phyloP scores from a whole-genome alignment of 2,113 vertebrate genomes.

The Anser brachyrhynchus region DNA sequence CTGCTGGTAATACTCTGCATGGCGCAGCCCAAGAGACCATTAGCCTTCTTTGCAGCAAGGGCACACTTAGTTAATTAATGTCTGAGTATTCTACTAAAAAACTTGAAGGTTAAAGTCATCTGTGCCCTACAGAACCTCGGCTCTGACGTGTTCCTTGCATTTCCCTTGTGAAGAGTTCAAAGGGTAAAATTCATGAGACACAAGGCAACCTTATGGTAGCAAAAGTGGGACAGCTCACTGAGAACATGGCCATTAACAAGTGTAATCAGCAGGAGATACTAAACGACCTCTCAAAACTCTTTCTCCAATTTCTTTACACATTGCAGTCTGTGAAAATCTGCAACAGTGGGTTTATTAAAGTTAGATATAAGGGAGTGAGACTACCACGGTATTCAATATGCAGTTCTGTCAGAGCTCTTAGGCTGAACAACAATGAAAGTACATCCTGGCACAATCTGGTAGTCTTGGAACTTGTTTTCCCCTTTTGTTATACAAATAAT shows the following conservation, averaged over 20 bases:
- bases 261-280: not conserved
- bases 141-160: not conserved
- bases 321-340: not conserved
- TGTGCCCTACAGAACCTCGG: not conserved
- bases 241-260: not conserved
- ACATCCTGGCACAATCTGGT: not conserved
- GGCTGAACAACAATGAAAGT: not conserved
- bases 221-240: not conserved
- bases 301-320: not conserved
- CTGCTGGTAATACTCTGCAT: not conserved
- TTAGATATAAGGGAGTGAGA: not conserved
- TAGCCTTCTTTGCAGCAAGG: not conserved
- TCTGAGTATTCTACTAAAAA: not conserved
- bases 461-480: not conserved
- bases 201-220: not conserved
- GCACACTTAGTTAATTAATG: not conserved
- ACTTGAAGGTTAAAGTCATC: not conserved
- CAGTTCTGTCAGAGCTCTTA: not conserved
- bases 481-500: not conserved
- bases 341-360: not conserved
- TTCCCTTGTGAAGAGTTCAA: not conserved
- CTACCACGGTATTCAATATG: not conserved
- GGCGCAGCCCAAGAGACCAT: not conserved
- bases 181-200: not conserved
- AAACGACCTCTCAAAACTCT: not conserved